A percentile compares a stretch with the other conserved stretches of the same genome.
Evolutionary conservation across 1,140 invertebrate genomes (phyloP).

Genomic region (Lucilia sericata): DNA sequence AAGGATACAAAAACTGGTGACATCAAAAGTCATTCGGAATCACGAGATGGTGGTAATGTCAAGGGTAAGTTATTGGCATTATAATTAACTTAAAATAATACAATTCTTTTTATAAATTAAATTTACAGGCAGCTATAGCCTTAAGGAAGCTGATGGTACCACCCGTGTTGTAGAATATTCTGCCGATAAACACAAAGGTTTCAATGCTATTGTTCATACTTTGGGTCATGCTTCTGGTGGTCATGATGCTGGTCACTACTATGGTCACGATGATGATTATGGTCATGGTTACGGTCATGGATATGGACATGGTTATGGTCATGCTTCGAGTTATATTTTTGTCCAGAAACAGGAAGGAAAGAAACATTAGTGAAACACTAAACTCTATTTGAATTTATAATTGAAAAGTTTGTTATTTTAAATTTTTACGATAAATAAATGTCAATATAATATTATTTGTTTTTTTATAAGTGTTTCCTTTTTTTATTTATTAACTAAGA

Average conservation of each 20-base stretch:
- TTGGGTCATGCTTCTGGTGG: slow-evolving; percentile 34
- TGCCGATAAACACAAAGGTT: slow-evolving; percentile 74
- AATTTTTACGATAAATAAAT: too few relatives aligned
- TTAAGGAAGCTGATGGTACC: slow-evolving; percentile 70
- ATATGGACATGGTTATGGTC: not conserved
- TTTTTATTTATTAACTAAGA: too few relatives aligned
- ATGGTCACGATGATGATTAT: not conserved
- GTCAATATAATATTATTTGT: too few relatives aligned
- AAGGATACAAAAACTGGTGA: slow-evolving; percentile 32
- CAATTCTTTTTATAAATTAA: not conserved
- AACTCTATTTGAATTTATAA: too few relatives aligned
- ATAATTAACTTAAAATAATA: too few relatives aligned
- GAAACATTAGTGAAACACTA: not conserved
- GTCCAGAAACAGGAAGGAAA: not conserved
- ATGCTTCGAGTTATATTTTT: slow-evolving; percentile 13
- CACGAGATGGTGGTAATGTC: slow-evolving; percentile 31
- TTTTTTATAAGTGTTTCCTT: too few relatives aligned
- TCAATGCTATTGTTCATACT: slow-evolving; percentile 63
- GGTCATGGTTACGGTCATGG: not conserved
- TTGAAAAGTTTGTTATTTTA: too few relatives aligned
- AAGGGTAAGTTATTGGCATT: not conserved
- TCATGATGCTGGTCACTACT: not conserved
- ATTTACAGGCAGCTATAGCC: slow-evolving; percentile 67
- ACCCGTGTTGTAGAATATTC: slow-evolving; percentile 73
- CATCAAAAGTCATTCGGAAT: slow-evolving; percentile 19